A percentile compares a stretch with the other conserved stretches of the same genome.
These are phyloP conservation scores for Drosophila anomelani DNA, from an alignment of 2,888 invertebrate genomes.

Conservation along the genomic window DNA sequence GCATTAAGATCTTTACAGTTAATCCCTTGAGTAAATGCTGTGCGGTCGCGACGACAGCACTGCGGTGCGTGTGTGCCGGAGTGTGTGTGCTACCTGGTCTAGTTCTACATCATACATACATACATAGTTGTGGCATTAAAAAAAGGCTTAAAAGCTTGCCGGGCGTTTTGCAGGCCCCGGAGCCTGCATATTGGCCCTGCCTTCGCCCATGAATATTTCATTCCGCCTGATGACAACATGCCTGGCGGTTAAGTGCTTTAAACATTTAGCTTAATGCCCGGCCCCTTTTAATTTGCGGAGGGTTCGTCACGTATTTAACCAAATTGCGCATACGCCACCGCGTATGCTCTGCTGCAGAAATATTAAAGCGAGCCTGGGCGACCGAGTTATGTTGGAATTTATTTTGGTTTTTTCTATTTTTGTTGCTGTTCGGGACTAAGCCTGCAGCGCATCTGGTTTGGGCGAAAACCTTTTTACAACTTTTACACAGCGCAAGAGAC, in stretches of 20 bases:
- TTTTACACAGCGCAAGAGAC: slow-evolving; percentile 54
- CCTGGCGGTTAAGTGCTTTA: slow-evolving; percentile 73
- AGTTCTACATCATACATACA: slow-evolving; percentile 46
- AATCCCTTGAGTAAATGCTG: slow-evolving; percentile 83
- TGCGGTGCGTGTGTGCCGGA: slow-evolving; percentile 38
- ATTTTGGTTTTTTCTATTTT: not conserved
- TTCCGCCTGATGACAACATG: slow-evolving; percentile 45
- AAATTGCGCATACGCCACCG: slow-evolving; percentile 68
- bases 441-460: slow-evolving; percentile 65
- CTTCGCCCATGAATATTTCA: slow-evolving; percentile 47
- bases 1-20: slow-evolving; percentile 82
- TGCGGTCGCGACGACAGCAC: slow-evolving; percentile 68
- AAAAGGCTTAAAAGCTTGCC: slow-evolving; percentile 81
- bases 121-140: slow-evolving; percentile 67
- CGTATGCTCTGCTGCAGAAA: slow-evolving; percentile 50
- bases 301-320: slow-evolving; percentile 67
- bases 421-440: slow-evolving; percentile 13
- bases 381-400: slow-evolving; percentile 18
- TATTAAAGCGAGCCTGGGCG: slow-evolving; percentile 53
- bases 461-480: slow-evolving; percentile 74
- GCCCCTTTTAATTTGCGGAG: slow-evolving; percentile 65
- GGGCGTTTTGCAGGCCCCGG: slow-evolving; percentile 12
- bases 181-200: slow-evolving; percentile 26
- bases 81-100: slow-evolving; percentile 53
- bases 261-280: slow-evolving; percentile 71